Base-by-base conservation (phyloP, 2,113 vertebrate species). In the Triplophysa rosa region DNA sequence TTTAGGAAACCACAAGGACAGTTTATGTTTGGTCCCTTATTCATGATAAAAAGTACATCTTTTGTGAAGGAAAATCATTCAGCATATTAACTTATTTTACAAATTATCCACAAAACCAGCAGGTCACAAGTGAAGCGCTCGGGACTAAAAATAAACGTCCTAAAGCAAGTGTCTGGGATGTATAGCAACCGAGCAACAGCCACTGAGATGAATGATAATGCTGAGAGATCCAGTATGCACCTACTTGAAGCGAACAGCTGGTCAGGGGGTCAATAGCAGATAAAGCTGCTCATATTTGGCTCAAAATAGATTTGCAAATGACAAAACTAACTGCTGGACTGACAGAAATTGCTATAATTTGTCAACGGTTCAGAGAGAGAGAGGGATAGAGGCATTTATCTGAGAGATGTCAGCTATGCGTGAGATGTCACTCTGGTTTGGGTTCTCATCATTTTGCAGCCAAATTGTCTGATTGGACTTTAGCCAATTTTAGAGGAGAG, bases 381-480 rank as follows among this genome's bases (percentile, higher is more conserved):
- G 66, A 70, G 47, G 3, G 12, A 24, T 56, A 77, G 26, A 80
- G 64, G 33, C 59, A 42, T 78, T 78, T 70, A 81, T 84, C 82
- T 70, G 76, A 67, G 64, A 82, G 70, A 75, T 84, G 80, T 81
- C 80, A 81, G 70, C 70, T 72, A 67, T 79, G 52, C 42, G 33
- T 61, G 54, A 86, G 79, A 84, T 86, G 82, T 82, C 77, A 82
- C 67, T 68, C 63, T 8, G 69, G 66, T 78, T 80, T 75, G 67
- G 26, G 69, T 78, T 79, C 62, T 67, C 80, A 71, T 78, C 73
- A 69, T 71, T 80, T 72, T 73, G 42, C 80, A 82, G 85, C 66
- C 78, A 82, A 45, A 23, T 47, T 24, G 63, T 81, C 84, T 84
- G 82, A 82, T 78, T 86, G 80, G 82, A 78, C 68, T 86, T 79